Evolutionary conservation across 1,140 invertebrate genomes (phyloP).

Genomic region (Aphis gossypii): DNA sequence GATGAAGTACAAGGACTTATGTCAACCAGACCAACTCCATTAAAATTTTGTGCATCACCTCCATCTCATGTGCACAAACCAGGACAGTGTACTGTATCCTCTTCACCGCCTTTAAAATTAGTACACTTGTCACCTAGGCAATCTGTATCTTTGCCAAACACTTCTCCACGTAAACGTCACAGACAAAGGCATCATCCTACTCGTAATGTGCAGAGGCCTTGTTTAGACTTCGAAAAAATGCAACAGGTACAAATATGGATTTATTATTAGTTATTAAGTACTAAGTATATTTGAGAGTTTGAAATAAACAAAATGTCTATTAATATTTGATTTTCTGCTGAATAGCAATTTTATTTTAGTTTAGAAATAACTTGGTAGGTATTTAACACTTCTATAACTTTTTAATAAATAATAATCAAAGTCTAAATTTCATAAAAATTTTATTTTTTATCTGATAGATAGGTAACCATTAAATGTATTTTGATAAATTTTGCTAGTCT

Average conservation of each 20-base stretch:
- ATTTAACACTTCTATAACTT: neutral
- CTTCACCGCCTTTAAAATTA: conserved; percentile 76
- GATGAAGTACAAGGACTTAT: conserved; percentile 53
- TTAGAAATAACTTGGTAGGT: neutral
- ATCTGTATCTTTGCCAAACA: conserved; percentile 62
- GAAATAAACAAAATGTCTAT: neutral
- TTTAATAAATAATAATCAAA: too few relatives aligned
- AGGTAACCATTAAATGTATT: too few relatives aligned
- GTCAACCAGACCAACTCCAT: conserved; percentile 69
- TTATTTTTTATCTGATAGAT: too few relatives aligned
- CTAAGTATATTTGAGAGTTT: neutral
- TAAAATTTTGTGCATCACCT: conserved; percentile 87
- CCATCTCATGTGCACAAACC: conserved; percentile 87
- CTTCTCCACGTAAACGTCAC: conserved; percentile 61
- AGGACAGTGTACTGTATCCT: conserved; percentile 63
- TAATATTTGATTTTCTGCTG: neutral
- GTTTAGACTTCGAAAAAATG: conserved; percentile 96
- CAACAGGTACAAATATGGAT: conserved; percentile 74
- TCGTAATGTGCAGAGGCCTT: conserved; percentile 78
- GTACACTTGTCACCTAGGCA: conserved; percentile 68
- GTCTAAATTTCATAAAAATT: too few relatives aligned
- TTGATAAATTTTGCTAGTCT: too few relatives aligned
- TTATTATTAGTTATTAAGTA: neutral
- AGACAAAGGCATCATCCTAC: conserved; percentile 65
- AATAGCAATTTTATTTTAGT: neutral